Evolutionary conservation across 2,113 vertebrate genomes (phyloP).

Genomic region (Amphiprion percula): DNA sequence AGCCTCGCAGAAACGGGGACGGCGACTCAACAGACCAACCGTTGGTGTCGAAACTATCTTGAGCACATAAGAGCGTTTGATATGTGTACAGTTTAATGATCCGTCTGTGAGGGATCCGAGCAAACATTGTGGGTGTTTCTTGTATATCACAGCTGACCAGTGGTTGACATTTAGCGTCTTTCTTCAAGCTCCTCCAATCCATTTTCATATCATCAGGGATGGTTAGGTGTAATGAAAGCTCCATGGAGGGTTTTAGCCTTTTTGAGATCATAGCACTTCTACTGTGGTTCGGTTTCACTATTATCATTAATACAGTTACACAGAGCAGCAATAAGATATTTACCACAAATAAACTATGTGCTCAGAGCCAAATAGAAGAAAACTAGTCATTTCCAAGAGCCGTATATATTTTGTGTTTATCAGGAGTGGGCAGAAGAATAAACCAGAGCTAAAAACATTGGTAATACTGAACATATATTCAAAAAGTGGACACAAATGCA

Average conservation of each 20-base stretch:
- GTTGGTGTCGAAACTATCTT: slow-evolving; percentile 9
- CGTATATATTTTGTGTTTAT: background rate
- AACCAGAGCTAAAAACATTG: background rate
- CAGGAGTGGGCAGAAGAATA: background rate
- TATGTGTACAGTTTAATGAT: background rate
- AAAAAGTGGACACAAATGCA: too few species aligned
- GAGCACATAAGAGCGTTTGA: background rate
- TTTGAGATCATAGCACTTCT: background rate
- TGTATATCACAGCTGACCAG: background rate
- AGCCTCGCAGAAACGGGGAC: slow-evolving; percentile 10
- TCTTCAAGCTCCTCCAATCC: background rate
- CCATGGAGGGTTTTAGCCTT: background rate
- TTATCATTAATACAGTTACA: too few species aligned
- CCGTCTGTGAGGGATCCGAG: slow-evolving; percentile 1
- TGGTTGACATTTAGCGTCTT: background rate
- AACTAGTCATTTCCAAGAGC: too few species aligned
- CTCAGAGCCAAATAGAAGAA: too few species aligned
- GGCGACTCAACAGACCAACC: background rate
- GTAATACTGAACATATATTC: background rate
- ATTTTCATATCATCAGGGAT: background rate
- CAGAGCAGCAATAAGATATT: too few species aligned
- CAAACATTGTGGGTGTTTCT: background rate
- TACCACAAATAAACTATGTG: too few species aligned
- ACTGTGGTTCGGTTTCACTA: too few species aligned
- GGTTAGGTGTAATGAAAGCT: background rate